phyloP scores from a whole-genome alignment of 2,113 vertebrate genomes.

The Rhinichthys klamathensis region DNA sequence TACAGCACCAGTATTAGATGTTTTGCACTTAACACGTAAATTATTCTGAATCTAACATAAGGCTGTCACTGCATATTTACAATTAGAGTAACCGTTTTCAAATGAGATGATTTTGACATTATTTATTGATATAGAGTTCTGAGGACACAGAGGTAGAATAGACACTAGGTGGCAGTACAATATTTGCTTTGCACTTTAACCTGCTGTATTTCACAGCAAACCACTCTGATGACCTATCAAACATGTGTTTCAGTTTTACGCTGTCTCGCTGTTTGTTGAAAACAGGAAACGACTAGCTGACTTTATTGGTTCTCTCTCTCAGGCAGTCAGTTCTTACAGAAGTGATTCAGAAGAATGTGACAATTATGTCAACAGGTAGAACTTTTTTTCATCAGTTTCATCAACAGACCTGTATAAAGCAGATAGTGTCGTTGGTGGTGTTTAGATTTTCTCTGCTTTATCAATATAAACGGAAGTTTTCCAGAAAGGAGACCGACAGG shows the following conservation, averaged over 20 bases:
- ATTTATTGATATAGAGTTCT: no score
- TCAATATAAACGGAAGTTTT: neutral
- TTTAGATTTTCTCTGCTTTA: neutral
- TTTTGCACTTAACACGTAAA: no score
- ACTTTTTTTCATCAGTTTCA: neutral
- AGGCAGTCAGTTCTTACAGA: neutral
- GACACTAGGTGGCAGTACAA: constrained; percentile 43
- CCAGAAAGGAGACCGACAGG: neutral
- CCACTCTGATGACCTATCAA: neutral
- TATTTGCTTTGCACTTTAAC: neutral
- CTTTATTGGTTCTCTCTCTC: constrained; percentile 8
- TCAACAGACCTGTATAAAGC: neutral
- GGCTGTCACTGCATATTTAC: no score
- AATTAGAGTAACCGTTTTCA: no score
- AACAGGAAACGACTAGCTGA: constrained; percentile 33
- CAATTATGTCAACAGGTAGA: neutral
- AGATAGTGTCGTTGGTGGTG: neutral
- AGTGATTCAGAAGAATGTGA: neutral
- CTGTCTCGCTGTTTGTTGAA: constrained; percentile 26
- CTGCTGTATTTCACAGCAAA: neutral
- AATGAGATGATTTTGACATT: no score
- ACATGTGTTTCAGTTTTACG: constrained; percentile 33
- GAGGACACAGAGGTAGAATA: no score
- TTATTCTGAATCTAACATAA: no score
- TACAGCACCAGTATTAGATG: no score